These are phyloP conservation scores for Gerris lacustris DNA, from an alignment of 2,888 invertebrate genomes.

Conservation along the genomic window DNA sequence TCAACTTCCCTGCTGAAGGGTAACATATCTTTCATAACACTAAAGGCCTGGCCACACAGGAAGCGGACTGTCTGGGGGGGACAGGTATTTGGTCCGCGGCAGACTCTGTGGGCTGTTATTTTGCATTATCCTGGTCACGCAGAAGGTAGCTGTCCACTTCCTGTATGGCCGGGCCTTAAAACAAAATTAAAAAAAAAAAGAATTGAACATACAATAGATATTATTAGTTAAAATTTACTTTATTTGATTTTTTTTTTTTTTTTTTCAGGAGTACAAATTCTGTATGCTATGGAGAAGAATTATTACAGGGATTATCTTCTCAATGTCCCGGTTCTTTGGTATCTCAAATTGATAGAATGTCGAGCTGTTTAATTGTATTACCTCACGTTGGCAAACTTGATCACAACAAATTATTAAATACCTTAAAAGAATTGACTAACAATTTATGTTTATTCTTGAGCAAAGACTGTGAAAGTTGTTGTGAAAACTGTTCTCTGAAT, in stretches of 20 bases:
- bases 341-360: constrained; percentile 10
- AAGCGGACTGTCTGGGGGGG: no score
- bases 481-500: neutral
- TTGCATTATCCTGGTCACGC: no score
- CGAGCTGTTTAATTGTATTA: constrained; percentile 17
- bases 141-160: no score
- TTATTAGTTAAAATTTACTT: no score
- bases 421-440: neutral
- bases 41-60: no score
- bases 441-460: neutral
- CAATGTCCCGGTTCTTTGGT: neutral
- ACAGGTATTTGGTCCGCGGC: no score
- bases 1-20: constrained; percentile 17
- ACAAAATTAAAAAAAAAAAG: no score
- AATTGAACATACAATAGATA: no score
- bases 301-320: neutral
- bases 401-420: neutral
- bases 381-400: constrained; percentile 15
- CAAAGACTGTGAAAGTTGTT: neutral
- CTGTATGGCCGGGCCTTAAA: no score
- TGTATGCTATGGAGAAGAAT: neutral
- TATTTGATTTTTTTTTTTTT: no score
- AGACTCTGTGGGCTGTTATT: no score
- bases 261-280: no score
- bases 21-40: neutral